Percentiles rank a stretch among this genome's conserved stretches.
These are phyloP conservation scores for Ips nitidus DNA, from an alignment of 1,140 invertebrate species.

Conservation along the genomic window DNA sequence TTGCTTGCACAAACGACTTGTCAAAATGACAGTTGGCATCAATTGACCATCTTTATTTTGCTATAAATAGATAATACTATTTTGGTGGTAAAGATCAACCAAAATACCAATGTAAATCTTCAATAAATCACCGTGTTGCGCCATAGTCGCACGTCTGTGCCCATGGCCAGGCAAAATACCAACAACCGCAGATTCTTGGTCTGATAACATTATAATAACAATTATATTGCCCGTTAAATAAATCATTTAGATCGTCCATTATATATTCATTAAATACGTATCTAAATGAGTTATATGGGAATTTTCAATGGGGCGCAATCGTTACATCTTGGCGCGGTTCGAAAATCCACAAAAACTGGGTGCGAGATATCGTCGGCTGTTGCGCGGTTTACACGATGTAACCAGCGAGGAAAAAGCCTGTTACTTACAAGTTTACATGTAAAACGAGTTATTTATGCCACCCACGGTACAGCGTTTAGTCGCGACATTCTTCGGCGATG, in stretches of 20 bases:
- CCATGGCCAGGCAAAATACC: constrained; percentile 34
- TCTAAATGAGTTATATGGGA: constrained; percentile 30
- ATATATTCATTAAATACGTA: constrained; percentile 39
- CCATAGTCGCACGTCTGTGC: constrained; percentile 18
- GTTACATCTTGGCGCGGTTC: background rate
- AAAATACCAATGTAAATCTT: no score
- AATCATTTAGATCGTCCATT: constrained; percentile 35
- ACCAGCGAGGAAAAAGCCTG: constrained; percentile 20
- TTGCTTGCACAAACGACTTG: no score
- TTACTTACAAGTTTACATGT: constrained; percentile 32
- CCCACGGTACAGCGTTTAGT: constrained; percentile 30
- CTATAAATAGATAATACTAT: no score
- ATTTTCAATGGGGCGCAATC: background rate
- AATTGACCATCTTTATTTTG: no score
- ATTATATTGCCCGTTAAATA: constrained; percentile 37
- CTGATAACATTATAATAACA: constrained; percentile 23
- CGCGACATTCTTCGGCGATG: constrained; percentile 31
- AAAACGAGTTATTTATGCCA: constrained; percentile 32
- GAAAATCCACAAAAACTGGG: constrained; percentile 1
- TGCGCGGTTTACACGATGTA: constrained; percentile 24
- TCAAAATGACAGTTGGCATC: no score
- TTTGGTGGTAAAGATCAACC: no score
- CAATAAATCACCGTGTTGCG: no score
- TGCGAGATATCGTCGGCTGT: background rate
- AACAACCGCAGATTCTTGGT: constrained; percentile 30